These are phyloP conservation scores for Harpalus rufipes DNA, from an alignment of 2,888 invertebrate genomes.

Conservation along the genomic window DNA sequence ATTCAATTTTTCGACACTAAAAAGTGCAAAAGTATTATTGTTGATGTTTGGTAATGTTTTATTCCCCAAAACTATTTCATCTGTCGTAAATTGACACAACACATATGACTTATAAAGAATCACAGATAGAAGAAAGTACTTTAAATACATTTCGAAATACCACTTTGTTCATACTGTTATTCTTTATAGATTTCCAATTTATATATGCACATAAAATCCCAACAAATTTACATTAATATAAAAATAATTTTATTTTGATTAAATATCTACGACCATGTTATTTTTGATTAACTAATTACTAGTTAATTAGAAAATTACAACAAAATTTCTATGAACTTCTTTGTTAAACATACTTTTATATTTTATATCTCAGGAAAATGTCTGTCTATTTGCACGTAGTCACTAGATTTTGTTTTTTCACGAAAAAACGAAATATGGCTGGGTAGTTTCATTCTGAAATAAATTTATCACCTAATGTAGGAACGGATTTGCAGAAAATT, in stretches of 20 bases:
- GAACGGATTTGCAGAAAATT: too few species aligned
- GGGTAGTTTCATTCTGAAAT: too few species aligned
- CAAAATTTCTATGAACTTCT: background rate
- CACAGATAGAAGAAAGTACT: background rate
- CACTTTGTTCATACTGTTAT: background rate
- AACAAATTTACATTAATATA: background rate
- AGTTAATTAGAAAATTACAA: background rate
- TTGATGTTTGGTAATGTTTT: background rate
- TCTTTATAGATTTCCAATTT: background rate
- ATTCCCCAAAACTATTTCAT: background rate
- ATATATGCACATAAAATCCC: background rate
- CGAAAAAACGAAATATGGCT: too few species aligned
- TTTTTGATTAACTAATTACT: background rate
- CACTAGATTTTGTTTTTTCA: too few species aligned
- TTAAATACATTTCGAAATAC: background rate
- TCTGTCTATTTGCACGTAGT: too few species aligned
- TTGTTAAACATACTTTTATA: too few species aligned
- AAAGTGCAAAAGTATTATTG: constrained; percentile 13
- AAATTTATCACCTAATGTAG: too few species aligned
- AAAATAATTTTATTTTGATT: too few species aligned
- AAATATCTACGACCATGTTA: background rate
- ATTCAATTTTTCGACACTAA: background rate
- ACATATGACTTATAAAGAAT: background rate
- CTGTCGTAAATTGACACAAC: background rate
- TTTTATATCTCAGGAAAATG: too few species aligned